Percentiles rank a stretch among this genome's conserved stretches.
Conservation (phyloP, 2,888 invertebrate genomes). For the Lochmaea capreae region DNA sequence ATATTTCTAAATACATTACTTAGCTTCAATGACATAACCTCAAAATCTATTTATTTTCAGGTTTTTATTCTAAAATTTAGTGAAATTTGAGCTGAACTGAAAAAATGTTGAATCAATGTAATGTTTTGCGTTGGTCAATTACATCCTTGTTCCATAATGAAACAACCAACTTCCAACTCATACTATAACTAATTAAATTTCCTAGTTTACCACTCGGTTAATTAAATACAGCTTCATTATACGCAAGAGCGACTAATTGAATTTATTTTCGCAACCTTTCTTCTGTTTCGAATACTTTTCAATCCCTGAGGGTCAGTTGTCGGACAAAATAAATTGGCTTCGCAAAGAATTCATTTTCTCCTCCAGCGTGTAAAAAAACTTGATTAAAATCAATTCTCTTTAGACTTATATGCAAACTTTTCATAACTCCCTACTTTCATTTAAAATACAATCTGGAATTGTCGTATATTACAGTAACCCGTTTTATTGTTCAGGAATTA, state of each 20-base stretch:
- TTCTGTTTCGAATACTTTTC: conserved; percentile 7
- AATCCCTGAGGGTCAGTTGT: neutral
- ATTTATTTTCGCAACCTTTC: conserved; percentile 17
- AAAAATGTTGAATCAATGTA: too few relatives aligned
- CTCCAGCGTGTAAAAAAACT: too few relatives aligned
- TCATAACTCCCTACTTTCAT: too few relatives aligned
- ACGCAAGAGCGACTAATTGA: conserved; percentile 5
- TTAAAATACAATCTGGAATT: too few relatives aligned
- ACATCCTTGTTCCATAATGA: neutral
- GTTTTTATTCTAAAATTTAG: too few relatives aligned
- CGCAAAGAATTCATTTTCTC: neutral
- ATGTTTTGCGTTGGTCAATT: too few relatives aligned
- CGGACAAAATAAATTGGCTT: conserved; percentile 5
- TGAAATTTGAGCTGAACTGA: too few relatives aligned
- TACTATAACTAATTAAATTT: conserved; percentile 33
- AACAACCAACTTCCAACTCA: conserved; percentile 22
- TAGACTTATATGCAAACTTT: too few relatives aligned
- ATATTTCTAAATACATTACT: too few relatives aligned
- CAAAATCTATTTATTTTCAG: too few relatives aligned
- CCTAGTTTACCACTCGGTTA: conserved; percentile 26
- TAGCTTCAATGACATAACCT: too few relatives aligned
- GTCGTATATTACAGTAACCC: neutral
- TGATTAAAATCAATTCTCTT: too few relatives aligned
- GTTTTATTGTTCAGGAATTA: neutral
- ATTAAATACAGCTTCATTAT: conserved; percentile 24